Base-by-base conservation (phyloP, 2,797 vertebrate species). In the Vespertilio murinus region DNA sequence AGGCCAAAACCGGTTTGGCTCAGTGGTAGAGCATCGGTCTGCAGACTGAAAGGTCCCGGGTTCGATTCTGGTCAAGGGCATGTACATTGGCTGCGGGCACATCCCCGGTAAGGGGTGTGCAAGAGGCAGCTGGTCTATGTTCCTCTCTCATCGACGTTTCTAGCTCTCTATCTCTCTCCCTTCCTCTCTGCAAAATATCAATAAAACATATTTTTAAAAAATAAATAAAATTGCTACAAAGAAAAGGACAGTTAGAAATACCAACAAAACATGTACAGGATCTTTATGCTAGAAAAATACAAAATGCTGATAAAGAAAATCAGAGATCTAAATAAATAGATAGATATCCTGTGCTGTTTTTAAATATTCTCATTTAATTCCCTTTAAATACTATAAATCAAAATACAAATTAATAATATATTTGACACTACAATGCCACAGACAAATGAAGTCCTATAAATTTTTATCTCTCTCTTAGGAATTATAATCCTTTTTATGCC, bases 321-420 rank as follows among this genome's bases (percentile, higher is more conserved):
- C n/a, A 65, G 61, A 65, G 16, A 33, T n/a, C 13, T 64, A 64
- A 64, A 33, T 65, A 65, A 65, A 65, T 18, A 33, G 28, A 64
- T 6, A 61, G 61, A 65, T 16, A 65, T 20, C 13, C n/a, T 33
- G 7, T 65, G 64, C 7, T 83, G 25, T 64, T 83, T 14, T 33
- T 28, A 35, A 65, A 33, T 67, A 67, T 35, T 33, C 17, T 65
- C 64, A 67, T 67, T 67, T 67, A 67, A 35, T 33, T 67, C 12
- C 35, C 38, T 52, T 61, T 7, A 81, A 87, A 38, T 42, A 38
- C 61, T 47, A 2, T 59, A 38, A 20, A 54, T 87, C 33, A 93
- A 56, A 88, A 61, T 30, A 40, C 14, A 79, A 30, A 59, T 18
- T 88, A 18, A 85, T 80, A 88, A 96, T 94, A 93, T 95, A 90